phyloP scores from a whole-genome alignment of 2,113 vertebrate species.

The Axis porcinus region DNA sequence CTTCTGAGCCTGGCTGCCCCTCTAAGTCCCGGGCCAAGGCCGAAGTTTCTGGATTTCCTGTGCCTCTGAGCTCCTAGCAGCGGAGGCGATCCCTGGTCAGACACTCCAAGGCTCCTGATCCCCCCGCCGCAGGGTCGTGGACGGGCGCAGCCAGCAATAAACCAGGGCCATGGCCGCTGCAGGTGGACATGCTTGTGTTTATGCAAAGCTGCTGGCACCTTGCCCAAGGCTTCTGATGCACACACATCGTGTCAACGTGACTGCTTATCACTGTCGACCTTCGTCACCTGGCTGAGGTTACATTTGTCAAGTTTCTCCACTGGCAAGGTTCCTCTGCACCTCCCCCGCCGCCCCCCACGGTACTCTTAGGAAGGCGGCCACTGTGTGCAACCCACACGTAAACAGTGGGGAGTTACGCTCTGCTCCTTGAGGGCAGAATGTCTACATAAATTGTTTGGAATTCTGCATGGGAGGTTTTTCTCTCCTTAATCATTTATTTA shows the following conservation, averaged over 20 bases:
- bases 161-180: not conserved
- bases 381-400: not conserved
- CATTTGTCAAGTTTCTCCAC: not conserved
- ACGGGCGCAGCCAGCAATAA: not conserved
- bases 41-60: not conserved
- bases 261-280: not conserved
- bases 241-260: accelerated
- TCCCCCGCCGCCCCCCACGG: accelerated
- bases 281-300: not conserved
- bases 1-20: not conserved
- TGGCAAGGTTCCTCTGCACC: not conserved
- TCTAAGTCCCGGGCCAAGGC: not conserved
- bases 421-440: not conserved
- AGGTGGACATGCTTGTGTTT: not conserved
- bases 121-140: not conserved
- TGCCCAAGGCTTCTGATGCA: not conserved
- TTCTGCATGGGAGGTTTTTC: not conserved
- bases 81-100: not conserved
- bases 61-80: not conserved
- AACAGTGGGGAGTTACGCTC: not conserved
- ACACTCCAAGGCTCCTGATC: not conserved
- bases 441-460: not conserved
- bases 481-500: not conserved
- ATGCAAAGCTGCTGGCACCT: not conserved
- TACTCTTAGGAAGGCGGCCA: not conserved